phyloP scores from a whole-genome alignment of 2,888 invertebrate species.

The Barypeithes pellucidus region DNA sequence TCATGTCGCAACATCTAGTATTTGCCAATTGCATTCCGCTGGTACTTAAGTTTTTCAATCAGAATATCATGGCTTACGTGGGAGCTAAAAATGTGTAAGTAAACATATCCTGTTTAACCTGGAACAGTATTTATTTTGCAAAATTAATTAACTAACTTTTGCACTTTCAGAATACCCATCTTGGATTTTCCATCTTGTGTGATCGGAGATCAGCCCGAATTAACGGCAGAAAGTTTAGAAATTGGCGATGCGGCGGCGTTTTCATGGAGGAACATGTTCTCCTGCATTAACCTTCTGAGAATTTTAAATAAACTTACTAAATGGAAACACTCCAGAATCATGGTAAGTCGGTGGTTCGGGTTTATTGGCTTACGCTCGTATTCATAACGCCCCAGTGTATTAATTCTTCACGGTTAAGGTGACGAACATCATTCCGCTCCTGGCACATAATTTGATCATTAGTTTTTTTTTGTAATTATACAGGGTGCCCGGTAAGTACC shows the following conservation, averaged over 20 bases:
- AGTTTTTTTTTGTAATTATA: too few relatives aligned
- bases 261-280: conserved; percentile 98
- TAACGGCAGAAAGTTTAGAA: conserved; percentile 92
- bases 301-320: conserved; percentile 99
- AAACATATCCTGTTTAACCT: neutral
- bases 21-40: conserved; percentile 99
- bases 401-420: too few relatives aligned
- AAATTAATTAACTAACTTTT: conserved; percentile 45
- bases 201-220: conserved; percentile 94
- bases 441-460: too few relatives aligned
- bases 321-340: conserved; percentile 99
- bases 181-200: conserved; percentile 97
- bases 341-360: conserved; percentile 76
- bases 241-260: conserved; percentile 88
- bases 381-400: too few relatives aligned
- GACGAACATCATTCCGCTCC: too few relatives aligned
- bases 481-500: too few relatives aligned
- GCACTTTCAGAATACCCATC: conserved; percentile 82
- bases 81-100: conserved; percentile 90
- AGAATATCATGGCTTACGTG: conserved; percentile 95
- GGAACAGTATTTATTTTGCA: too few relatives aligned
- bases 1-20: conserved; percentile 98
- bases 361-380: too few relatives aligned
- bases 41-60: conserved; percentile 98
- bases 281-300: conserved; percentile 95